phyloP scores from a whole-genome alignment of 2,113 vertebrate species.

The Lonchura striata region DNA sequence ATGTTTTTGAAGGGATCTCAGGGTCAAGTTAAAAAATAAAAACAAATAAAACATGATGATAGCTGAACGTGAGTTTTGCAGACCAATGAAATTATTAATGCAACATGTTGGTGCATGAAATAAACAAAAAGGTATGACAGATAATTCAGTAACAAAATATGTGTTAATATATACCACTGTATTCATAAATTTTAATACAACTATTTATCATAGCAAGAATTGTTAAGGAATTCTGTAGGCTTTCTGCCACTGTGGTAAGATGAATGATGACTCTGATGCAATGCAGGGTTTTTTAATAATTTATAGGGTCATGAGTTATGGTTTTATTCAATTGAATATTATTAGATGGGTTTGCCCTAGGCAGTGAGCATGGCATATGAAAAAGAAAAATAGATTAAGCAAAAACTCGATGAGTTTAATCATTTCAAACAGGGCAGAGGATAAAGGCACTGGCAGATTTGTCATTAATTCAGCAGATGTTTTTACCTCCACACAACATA shows the following conservation, averaged over 20 bases:
- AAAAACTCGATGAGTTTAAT: conserved; percentile 76
- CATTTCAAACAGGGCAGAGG: conserved; percentile 68
- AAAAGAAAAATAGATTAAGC: conserved; percentile 78
- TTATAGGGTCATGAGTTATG: conserved; percentile 81
- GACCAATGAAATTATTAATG: conserved; percentile 14
- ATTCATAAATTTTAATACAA: conserved; percentile 70
- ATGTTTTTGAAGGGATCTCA: background rate
- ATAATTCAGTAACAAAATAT: conserved; percentile 55
- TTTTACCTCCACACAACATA: conserved; percentile 67
- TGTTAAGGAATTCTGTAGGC: conserved; percentile 61
- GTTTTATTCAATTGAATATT: conserved; percentile 80
- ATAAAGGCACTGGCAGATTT: conserved; percentile 66
- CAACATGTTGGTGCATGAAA: background rate
- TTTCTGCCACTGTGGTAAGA: conserved; percentile 62
- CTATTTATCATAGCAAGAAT: conserved; percentile 71
- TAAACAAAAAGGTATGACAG: background rate
- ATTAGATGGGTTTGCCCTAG: conserved; percentile 75
- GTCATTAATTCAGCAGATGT: conserved; percentile 71
- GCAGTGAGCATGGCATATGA: conserved; percentile 62
- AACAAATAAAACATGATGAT: background rate
- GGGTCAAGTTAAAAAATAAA: background rate
- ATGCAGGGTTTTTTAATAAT: conserved; percentile 74
- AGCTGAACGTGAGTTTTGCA: background rate
- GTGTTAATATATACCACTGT: conserved; percentile 50
- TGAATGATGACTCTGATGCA: conserved; percentile 73